A percentile compares a stretch with the other conserved stretches of the same genome.
Evolutionary conservation across 2,888 invertebrate genomes (phyloP).

Genomic region (Helicoverpa assulta): DNA sequence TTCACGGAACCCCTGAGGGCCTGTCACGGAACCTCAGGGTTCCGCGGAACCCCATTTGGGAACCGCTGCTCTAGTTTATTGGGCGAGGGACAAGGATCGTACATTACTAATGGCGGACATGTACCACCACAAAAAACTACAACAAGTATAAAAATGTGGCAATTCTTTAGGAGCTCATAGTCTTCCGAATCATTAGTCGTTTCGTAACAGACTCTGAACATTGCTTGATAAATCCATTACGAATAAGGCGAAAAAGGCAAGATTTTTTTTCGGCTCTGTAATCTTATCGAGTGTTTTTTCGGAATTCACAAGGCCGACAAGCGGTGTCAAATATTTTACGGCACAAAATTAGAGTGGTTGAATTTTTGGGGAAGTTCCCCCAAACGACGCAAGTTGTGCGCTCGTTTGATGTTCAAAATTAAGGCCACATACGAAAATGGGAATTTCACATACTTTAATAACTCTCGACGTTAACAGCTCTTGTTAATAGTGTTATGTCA

Average conservation of each 20-base stretch:
- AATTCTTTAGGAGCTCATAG: conserved; percentile 37
- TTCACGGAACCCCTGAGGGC: no score
- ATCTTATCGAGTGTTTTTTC: conserved; percentile 62
- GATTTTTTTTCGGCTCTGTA: conserved; percentile 52
- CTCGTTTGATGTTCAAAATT: conserved; percentile 76
- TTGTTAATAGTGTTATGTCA: conserved; percentile 59
- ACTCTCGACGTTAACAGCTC: conserved; percentile 52
- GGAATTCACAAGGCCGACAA: conserved; percentile 65
- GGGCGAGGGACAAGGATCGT: conserved; percentile 40
- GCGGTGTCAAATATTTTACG: conserved; percentile 73
- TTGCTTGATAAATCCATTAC: conserved; percentile 63
- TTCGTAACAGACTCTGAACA: conserved; percentile 45
- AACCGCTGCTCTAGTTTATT: conserved; percentile 56
- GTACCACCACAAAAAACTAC: conserved; percentile 35
- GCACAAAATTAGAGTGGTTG: conserved; percentile 66
- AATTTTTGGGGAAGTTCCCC: conserved; percentile 74
- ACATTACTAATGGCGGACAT: conserved; percentile 56
- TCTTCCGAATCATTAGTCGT: conserved; percentile 57
- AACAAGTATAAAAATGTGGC: conserved; percentile 32
- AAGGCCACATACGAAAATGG: conserved; percentile 73
- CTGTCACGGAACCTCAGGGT: no score
- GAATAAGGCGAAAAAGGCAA: conserved; percentile 52
- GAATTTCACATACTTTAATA: conserved; percentile 73
- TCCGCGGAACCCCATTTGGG: no score
- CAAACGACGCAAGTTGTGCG: conserved; percentile 77